Conservation (phyloP, 2,888 invertebrate genomes). For the Zygaena filipendulae region DNA sequence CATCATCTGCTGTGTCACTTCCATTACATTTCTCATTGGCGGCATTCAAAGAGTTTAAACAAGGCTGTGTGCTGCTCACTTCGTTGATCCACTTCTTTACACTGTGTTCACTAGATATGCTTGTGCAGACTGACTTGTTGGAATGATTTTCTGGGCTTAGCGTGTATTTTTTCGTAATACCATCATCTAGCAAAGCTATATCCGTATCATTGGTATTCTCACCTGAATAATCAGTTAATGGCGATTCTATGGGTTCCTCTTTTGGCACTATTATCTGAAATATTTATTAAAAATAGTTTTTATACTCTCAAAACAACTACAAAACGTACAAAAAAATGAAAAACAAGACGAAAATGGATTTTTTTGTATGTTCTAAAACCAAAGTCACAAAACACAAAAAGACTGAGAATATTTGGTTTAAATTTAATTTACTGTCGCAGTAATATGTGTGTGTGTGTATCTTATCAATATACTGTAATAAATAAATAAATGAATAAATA, state of each 20-base stretch:
- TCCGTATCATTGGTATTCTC: slow-evolving; percentile 54
- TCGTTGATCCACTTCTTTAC: slow-evolving; percentile 51
- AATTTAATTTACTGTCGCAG: too few relatives aligned
- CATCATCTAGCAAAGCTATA: slow-evolving; percentile 42
- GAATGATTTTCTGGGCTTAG: slow-evolving; percentile 28
- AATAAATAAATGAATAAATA: neutral
- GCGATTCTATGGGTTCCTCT: slow-evolving; percentile 51
- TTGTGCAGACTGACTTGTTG: slow-evolving; percentile 27
- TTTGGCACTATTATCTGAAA: slow-evolving; percentile 51
- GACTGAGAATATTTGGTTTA: too few relatives aligned
- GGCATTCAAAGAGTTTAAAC: slow-evolving; percentile 36
- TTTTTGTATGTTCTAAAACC: too few relatives aligned
- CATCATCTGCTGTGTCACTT: slow-evolving; percentile 29
- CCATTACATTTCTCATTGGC: slow-evolving; percentile 32
- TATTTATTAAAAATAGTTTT: slow-evolving; percentile 2
- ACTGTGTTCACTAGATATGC: slow-evolving; percentile 25
- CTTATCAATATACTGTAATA: slow-evolving; percentile 1
- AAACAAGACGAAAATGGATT: too few relatives aligned
- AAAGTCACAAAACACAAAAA: too few relatives aligned
- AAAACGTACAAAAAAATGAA: too few relatives aligned
- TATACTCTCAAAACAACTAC: too few relatives aligned
- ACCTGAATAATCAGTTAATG: slow-evolving; percentile 48
- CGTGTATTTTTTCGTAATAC: slow-evolving; percentile 36
- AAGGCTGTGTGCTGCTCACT: slow-evolving; percentile 58
- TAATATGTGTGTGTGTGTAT: neutral